phyloP scores from a whole-genome alignment of 2,888 invertebrate species.

The Megaustenia siamemsis region DNA sequence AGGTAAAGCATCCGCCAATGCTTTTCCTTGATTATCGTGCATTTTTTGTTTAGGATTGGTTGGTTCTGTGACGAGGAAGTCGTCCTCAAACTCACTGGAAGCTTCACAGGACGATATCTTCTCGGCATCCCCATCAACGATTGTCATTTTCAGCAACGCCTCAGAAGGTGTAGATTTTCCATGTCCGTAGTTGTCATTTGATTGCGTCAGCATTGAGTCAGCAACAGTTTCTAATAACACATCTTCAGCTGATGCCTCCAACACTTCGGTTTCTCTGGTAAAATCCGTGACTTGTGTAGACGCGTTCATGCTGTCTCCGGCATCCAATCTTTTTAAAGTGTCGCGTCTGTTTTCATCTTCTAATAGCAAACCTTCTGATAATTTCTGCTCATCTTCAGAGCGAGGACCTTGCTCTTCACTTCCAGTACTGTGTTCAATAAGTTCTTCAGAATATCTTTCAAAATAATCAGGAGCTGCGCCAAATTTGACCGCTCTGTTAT shows the following conservation, averaged over 20 bases:
- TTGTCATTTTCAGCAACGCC: background rate
- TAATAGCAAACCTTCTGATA: background rate
- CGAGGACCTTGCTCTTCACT: background rate
- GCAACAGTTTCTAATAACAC: no score
- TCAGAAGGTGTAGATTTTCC: background rate
- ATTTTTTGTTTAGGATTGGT: background rate
- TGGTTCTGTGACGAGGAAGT: constrained; percentile 13
- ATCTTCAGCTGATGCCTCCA: no score
- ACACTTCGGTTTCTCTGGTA: no score
- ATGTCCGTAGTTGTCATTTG: no score
- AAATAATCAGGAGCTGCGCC: background rate
- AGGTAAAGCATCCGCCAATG: background rate
- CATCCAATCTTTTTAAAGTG: no score
- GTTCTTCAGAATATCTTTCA: background rate
- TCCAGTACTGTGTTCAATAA: background rate
- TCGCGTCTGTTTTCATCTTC: background rate
- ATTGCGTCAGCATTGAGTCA: no score
- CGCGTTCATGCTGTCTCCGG: no score
- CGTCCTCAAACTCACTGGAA: background rate
- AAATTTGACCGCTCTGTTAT: background rate
- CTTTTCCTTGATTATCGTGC: background rate
- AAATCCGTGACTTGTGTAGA: no score
- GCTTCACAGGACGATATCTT: background rate
- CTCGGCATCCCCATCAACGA: background rate
- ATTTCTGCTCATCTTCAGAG: background rate